phyloP scores from a whole-genome alignment of 2,888 invertebrate species.

The Sphaeridia pumilis region DNA sequence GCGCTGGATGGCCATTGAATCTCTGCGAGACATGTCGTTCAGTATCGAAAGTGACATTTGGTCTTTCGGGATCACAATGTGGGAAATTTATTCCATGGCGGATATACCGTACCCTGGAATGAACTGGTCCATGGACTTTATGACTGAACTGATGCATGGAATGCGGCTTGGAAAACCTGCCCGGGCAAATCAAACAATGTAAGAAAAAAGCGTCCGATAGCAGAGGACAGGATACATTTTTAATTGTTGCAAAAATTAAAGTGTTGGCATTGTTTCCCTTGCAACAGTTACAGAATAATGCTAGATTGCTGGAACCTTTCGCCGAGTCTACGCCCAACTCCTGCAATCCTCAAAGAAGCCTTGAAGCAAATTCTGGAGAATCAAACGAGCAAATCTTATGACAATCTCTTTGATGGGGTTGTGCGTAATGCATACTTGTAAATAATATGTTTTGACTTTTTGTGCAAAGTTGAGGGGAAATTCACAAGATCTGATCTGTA shows the following conservation, averaged over 20 bases:
- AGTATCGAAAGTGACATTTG: not conserved
- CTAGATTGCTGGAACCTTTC: not conserved
- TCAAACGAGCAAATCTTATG: not conserved
- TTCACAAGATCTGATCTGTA: no score
- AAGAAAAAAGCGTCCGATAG: no score
- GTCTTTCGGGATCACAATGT: not conserved
- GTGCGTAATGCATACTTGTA: no score
- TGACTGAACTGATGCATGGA: not conserved
- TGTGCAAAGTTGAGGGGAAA: no score
- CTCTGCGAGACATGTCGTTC: not conserved
- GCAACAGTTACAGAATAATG: no score
- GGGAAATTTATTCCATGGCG: not conserved
- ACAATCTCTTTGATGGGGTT: no score
- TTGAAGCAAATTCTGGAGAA: not conserved
- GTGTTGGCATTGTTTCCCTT: no score
- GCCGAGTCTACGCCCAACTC: not conserved
- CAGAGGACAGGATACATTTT: no score
- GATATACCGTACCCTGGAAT: not conserved
- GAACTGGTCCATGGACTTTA: not conserved
- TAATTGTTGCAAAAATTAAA: no score
- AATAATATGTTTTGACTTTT: no score
- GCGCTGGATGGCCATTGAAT: not conserved
- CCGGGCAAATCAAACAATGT: not conserved
- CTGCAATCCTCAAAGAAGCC: not conserved
- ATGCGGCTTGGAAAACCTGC: not conserved